Base-by-base conservation (phyloP, 2,113 vertebrate genomes). In the Seriola aureovittata region DNA sequence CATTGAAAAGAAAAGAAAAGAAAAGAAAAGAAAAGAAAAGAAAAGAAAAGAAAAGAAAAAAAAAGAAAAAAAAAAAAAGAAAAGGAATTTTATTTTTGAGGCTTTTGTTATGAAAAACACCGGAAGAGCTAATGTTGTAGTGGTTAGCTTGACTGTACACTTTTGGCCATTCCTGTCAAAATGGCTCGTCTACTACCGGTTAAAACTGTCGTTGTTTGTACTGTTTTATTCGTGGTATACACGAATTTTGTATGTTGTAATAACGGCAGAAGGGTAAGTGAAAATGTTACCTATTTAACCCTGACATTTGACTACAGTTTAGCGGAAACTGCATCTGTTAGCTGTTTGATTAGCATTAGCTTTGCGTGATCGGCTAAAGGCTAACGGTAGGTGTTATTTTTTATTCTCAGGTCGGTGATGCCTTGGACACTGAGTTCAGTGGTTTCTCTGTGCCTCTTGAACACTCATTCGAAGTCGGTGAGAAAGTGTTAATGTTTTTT, bases 401-500 rank as follows among this genome's bases (percentile, higher is more conserved):
- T 80, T 23, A 36, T 75, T 59, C 19, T 2, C 90, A 98, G 97
- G 75, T 90, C 0, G 96, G 93, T 0, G 97, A 97, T 42, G 72
- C 71, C 0, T 71, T 95, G 70, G 97, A 98, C 25, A 72, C 94
- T 0, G 97, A 98, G 13, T 84, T 94, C 17, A 91, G 92, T 14
- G 96, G 95, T 0, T 91, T 96, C 0, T 94, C 95, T 0, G 86
- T 97, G 29, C 94, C 96, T 12, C 87, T 97, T n/a, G 97, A 98
- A 64, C 97, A 98, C 81, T 98, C 97, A 0, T 97, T 97, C 91
- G 97, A 98, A 94, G 89, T 96, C 1, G 96, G 97, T 98, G 65
- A 97, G 96, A 78, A 73, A 8, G 3, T 14, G 2, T 7, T 75
- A 1, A 6, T 3, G 2, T 21, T 44, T 42, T 6, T 42, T 42